Evolutionary conservation across 2,113 vertebrate species (phyloP).

Genomic region (Serranochromis macrocephalus): DNA sequence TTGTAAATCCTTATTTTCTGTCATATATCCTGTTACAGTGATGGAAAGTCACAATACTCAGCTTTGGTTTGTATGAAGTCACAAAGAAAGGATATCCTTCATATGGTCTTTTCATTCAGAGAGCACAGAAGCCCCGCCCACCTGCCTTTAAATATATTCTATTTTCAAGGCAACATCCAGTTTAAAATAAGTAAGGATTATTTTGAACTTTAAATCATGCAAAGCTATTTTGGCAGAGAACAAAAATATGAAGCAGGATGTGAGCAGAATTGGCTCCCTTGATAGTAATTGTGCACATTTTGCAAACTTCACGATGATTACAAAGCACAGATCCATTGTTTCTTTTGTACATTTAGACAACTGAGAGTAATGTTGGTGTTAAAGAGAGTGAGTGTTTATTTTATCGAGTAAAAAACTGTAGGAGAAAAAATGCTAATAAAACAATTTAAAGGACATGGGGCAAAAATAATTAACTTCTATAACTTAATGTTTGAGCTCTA

Average conservation of each 20-base stretch:
- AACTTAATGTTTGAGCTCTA: background rate
- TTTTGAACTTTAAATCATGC: background rate
- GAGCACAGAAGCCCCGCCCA: background rate
- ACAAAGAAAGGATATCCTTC: background rate
- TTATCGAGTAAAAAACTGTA: background rate
- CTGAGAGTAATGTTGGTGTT: accelerated
- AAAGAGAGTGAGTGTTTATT: background rate
- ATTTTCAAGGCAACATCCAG: background rate
- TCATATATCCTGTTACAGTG: background rate
- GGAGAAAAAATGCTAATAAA: background rate
- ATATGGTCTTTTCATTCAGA: background rate
- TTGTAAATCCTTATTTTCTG: background rate
- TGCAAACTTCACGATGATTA: accelerated
- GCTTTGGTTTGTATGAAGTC: background rate
- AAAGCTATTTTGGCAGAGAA: background rate
- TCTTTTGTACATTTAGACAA: accelerated
- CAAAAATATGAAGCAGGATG: background rate
- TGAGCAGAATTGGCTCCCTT: background rate
- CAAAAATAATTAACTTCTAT: background rate
- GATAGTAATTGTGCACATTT: background rate
- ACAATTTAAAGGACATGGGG: background rate
- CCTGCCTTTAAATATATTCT: background rate
- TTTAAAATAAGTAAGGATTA: background rate
- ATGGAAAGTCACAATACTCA: background rate
- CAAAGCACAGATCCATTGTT: accelerated